Conservation (phyloP, 1,140 invertebrate species). For the Calephelis virginiensis region DNA sequence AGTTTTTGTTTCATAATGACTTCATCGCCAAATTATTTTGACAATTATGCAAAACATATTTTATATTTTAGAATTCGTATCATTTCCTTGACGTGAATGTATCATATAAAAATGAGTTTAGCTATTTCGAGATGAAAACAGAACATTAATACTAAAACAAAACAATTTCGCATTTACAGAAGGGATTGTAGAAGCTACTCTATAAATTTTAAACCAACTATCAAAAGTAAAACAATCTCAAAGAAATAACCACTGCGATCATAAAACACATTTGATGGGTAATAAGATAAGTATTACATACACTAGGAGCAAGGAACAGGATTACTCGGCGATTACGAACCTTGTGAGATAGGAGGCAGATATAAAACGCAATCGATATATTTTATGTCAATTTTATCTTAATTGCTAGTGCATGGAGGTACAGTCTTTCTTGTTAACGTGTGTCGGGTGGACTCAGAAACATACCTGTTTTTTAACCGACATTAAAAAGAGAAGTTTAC, state of each 20-base stretch:
- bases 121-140: no score
- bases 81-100: no score
- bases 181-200: no score
- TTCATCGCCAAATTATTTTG: no score
- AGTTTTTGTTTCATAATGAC: no score
- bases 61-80: no score
- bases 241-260: slow-evolving; percentile 25
- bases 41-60: no score
- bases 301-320: slow-evolving; percentile 48
- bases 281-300: slow-evolving; percentile 45
- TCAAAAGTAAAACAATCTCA: slow-evolving; percentile 12
- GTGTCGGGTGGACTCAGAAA: slow-evolving; percentile 36
- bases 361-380: slow-evolving; percentile 55
- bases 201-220: neutral
- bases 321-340: slow-evolving; percentile 54
- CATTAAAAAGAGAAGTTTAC: no score
- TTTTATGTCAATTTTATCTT: slow-evolving; percentile 64
- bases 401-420: slow-evolving; percentile 56
- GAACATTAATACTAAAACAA: no score
- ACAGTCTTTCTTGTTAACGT: slow-evolving; percentile 63
- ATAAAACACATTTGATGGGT: slow-evolving; percentile 36
- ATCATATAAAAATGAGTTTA: no score
- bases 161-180: no score
- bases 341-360: slow-evolving; percentile 47
- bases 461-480: slow-evolving; percentile 6